Evolutionary conservation across 1,140 invertebrate genomes (phyloP), one percentile per base, ranked within the genome.

Genomic region (Eurosta solidaginis): DNA sequence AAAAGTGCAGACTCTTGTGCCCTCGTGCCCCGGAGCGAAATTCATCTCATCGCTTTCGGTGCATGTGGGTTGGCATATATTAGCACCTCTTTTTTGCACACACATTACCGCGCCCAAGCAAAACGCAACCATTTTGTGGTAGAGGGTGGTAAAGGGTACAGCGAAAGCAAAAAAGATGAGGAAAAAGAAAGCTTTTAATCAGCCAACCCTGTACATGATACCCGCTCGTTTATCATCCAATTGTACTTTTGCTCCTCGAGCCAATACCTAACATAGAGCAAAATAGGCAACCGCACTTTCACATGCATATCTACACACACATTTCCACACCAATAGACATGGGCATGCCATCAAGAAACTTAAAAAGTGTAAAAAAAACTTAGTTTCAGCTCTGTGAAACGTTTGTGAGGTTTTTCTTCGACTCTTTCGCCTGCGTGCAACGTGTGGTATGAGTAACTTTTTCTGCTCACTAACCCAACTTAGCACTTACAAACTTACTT

Each of bases 181-280:
- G 45, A 74, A 27, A 47, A 45, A 74, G 40, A 42, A 42, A 68
- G 27, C n/a, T 79, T 79, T 47, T 63, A 79, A 59, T 73, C 78
- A 76, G 68, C 79, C 79, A 80, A 81, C 80, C 78, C 78, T 54
- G 68, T 68, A 44, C 75, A 77, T 12, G 42, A 54, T 52, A 68
- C 79, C 59, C 73, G 59, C 80, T 80, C 82, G 81, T 85, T 83
- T 83, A 85, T 86, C 84, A 86, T 86, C 85, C 85, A 86, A 86
- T 86, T 86, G 85, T 82, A 84, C 83, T 81, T 86, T 85, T 84
- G 84, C 84, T 81, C 83, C 80, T 73, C 52, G 77, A 49, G 63
- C 45, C 49, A 20, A 25, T 20, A 27, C n/a, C 74, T 54, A 50
- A 36, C 29, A 9, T 4, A 3, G 1, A n/a, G 27, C 4, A 36